Evolutionary conservation across 2,797 vertebrate species (phyloP), one percentile per base, ranked within the genome.

Genomic region (Octomys mimax): DNA sequence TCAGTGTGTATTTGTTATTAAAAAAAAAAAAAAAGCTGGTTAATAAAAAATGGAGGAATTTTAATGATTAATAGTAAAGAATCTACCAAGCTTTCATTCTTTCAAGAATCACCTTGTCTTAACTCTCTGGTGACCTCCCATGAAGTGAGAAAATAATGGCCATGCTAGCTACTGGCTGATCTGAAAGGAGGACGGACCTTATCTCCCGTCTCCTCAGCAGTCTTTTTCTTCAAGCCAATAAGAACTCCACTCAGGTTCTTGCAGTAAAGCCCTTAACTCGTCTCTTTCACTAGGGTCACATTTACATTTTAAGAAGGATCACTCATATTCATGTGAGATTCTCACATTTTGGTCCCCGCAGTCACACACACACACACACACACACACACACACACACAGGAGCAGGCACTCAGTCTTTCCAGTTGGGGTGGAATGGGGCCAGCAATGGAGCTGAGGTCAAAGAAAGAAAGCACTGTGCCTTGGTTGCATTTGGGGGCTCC

Each of bases 31-130:
- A 49, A 26, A 77, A 26, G 12, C 81, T 81, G 31, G 36, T 94
- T 96, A 96, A 96, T 95, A 87, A 93, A 97, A 97, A 93, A 57
- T 71, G 83, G 52, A 94, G 26, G 36, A 39, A 54, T 87, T 85
- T 92, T 92, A 96, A 92, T 97, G 86, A 95, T 96, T 95, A 96
- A 91, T 94, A 94, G 54, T 91, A 94, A 96, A 83, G 61, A 94
- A 95, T 95, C 87, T 94, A 95, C 91, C 84, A 93, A 91, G 57
- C 71, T 68, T 96, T 77, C 18, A 54, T 91, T 78, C n/a, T 95
- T 95, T 95, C 78, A 93, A 86, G 87, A 82, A 75, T 75, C 77
- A 73, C 92, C 36, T 78, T 0, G 0, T 95, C 80, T 91, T 81
- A 83, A 54, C 36, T 81, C 79, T 89, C n/a, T 66, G 57, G 80